Evolutionary conservation across 2,888 invertebrate genomes (phyloP).

Genomic region (Seira musarum): DNA sequence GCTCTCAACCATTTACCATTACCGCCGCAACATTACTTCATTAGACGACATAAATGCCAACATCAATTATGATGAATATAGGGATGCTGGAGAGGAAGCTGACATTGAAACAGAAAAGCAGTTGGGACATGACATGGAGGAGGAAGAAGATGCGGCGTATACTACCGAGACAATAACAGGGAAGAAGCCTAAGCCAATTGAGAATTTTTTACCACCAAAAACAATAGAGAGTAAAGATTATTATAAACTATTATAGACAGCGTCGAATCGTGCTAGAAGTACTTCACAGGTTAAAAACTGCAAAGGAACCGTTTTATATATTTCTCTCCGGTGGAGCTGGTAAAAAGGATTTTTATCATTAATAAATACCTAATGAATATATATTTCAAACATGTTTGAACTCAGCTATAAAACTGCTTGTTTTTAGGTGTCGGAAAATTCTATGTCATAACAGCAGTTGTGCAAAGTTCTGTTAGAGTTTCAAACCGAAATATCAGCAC

Average conservation of each 20-base stretch:
- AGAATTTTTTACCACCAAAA: too few species aligned
- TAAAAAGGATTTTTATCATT: too few species aligned
- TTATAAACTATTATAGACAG: too few species aligned
- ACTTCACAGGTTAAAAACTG: constrained; percentile 18
- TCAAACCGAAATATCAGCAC: too few species aligned
- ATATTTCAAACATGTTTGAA: too few species aligned
- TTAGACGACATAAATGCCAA: neutral
- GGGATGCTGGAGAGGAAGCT: neutral
- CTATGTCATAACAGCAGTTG: constrained; percentile 56
- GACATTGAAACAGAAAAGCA: constrained; percentile 21
- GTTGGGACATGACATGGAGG: neutral
- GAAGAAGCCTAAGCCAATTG: neutral
- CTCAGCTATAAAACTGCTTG: too few species aligned
- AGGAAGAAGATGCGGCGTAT: neutral
- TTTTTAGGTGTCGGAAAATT: constrained; percentile 58
- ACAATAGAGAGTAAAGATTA: too few species aligned
- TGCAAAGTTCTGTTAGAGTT: constrained; percentile 22
- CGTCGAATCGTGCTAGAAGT: constrained; percentile 28
- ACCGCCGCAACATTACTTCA: neutral
- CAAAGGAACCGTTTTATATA: constrained; percentile 50
- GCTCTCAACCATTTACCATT: constrained; percentile 34
- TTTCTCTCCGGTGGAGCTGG: constrained; percentile 70
- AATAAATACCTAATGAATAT: too few species aligned
- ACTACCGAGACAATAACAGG: neutral
- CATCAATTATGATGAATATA: constrained; percentile 21